Evolutionary conservation across 1,140 invertebrate genomes (phyloP), one percentile per base, ranked within the genome.

Genomic region (Pseudachorutes palmiensis): DNA sequence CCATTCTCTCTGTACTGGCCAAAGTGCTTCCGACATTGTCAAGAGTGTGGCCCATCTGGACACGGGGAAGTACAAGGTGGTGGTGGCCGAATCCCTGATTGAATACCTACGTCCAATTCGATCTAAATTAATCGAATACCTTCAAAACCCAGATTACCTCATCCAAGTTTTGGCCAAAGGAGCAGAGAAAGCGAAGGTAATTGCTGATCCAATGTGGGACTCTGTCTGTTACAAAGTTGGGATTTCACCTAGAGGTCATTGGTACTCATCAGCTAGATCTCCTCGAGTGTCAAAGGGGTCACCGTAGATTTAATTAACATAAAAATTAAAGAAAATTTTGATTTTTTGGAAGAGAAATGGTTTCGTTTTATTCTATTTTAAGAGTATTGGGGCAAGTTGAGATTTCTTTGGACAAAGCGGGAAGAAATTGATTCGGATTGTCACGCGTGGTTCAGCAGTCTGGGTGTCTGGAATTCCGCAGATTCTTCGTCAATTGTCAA

Each of bases 21-120:
- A 85, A 77, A 78, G 82, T n/a, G 80, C 84, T 0, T 83, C 89
- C 68, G 81, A 88, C 66, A 88, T 94, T 70, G 87, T 87, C 75
- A 77, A 83, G 64, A 65, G 49, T 58, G 67, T 57, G 19, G 75
- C 80, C 68, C 78, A 79, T 16, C 70, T 93, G 19, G 85, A 89
- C 75, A 97, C 92, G 49, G 89, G 83, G 73, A 79, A 86, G 80
- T 94, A 91, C 74, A 96, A 95, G 81, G 71, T 83, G 1, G 72
- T 83, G 1, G 82, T 94, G 16, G 87, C 90, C 3, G 88, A 93
- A 66, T 81, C 84, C 22, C 74, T 95, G 2, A 82, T 87, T 31
- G 84, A 87, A 72, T 82, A 85, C 77, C 74, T 94, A 2, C 80
- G 78, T 67, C 91, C 92, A 28, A 91, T 94, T 73, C 81, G 85